A percentile compares a stretch with the other conserved stretches of the same genome.
Evolutionary conservation across 2,113 vertebrate species (phyloP).

Genomic region (Emydocephalus ijimae): DNA sequence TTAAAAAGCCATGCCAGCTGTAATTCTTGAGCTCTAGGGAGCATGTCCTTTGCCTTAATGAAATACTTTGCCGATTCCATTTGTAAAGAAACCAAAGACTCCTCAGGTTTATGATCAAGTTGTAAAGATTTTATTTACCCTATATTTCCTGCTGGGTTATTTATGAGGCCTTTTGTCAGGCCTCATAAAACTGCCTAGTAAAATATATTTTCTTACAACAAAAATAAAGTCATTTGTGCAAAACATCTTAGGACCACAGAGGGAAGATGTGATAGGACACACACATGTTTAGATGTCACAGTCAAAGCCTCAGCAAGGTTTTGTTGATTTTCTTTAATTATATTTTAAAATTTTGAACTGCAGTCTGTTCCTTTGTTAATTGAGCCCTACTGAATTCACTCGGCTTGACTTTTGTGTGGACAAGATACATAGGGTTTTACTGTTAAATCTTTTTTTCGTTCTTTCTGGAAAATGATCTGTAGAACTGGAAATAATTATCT

Average conservation of each 20-base stretch:
- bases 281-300: slow-evolving; percentile 53
- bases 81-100: slow-evolving; percentile 66
- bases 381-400: background rate
- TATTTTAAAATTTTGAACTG: slow-evolving; percentile 51
- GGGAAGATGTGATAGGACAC: slow-evolving; percentile 67
- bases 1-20: slow-evolving; percentile 64
- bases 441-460: slow-evolving; percentile 56
- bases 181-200: slow-evolving; percentile 71
- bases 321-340: slow-evolving; percentile 62
- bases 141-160: slow-evolving; percentile 73
- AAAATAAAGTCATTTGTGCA: slow-evolving; percentile 60
- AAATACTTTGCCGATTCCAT: slow-evolving; percentile 68
- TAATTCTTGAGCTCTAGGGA: slow-evolving; percentile 64
- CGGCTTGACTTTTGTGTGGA: background rate
- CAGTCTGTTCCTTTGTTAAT: background rate
- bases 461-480: slow-evolving; percentile 57
- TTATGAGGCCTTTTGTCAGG: slow-evolving; percentile 70
- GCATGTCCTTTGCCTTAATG: slow-evolving; percentile 66
- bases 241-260: slow-evolving; percentile 64
- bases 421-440: background rate
- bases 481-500: slow-evolving; percentile 57
- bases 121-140: slow-evolving; percentile 71
- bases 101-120: slow-evolving; percentile 70
- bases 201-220: slow-evolving; percentile 69
- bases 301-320: slow-evolving; percentile 51